These are phyloP conservation scores for Hemiprocne comata DNA, from an alignment of 2,113 vertebrate genomes.

Conservation along the genomic window DNA sequence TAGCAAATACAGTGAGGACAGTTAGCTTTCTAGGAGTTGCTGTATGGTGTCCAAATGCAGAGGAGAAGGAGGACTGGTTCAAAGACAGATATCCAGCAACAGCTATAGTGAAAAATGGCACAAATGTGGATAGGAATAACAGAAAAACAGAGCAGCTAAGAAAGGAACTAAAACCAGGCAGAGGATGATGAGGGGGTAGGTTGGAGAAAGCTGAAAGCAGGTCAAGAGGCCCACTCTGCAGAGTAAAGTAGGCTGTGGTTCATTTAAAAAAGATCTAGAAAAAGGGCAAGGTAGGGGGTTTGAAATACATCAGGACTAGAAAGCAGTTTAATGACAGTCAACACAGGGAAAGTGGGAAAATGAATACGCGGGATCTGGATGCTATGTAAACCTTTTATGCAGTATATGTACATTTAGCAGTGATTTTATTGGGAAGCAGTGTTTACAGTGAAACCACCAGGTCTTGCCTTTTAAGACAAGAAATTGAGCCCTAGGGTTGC, in stretches of 20 bases:
- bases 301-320: background rate
- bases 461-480: background rate
- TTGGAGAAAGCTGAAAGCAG: background rate
- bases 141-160: background rate
- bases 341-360: background rate
- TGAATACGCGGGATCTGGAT: background rate
- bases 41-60: background rate
- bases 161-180: background rate
- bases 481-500: background rate
- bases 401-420: background rate
- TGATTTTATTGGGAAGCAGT: background rate
- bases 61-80: background rate
- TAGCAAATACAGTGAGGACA: background rate
- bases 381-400: background rate
- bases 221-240: background rate
- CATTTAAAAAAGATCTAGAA: background rate
- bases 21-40: background rate
- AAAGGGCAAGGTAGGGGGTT: background rate
- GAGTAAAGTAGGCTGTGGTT: background rate
- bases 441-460: background rate
- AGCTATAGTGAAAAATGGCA: background rate
- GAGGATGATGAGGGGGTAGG: background rate
- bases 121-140: background rate
- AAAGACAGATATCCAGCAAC: background rate
- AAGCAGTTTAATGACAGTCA: background rate